Base-by-base conservation (phyloP, 2,888 invertebrate genomes). In the Synergus itoensis region DNA sequence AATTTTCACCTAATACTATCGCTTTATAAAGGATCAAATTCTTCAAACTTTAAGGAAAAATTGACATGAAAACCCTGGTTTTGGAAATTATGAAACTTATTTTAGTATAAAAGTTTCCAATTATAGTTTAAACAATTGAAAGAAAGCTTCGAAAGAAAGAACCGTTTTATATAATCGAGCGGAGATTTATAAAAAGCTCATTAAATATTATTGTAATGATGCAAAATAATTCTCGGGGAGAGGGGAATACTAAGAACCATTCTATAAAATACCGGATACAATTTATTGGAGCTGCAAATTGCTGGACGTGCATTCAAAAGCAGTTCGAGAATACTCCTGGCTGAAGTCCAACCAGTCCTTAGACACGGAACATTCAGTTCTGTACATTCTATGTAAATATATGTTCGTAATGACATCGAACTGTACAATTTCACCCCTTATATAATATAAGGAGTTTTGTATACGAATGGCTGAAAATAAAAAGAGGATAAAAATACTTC, bases 251-350 rank as follows among this genome's bases (percentile, higher is more conserved):
- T 60, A 21, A 60, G 21, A 60, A 28, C 11, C 21, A 60, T 60
- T 21, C 12, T 21, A 21, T 4, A 60, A 60, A 60, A 60, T 60
- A 60, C 60, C 60, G 12, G 21, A 60, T 21, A 14, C 21, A 21
- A 60, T 60, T 21, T 60, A 21, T 14, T 14, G 60, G 21, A 60
- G 60, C 21, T 60, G 60, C 18, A 60, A 60, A 28, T 60, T 60
- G 21, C 21, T 60, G 21, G 60, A 60, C 60, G 21, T 60, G 53
- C n/a, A 60, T 60, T 60, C 60, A 60, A 21, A 60, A 60, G 60
- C 60, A 21, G 12, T 60, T 60, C 21, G 60, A 21, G 60, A 60
- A 60, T 60, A 60, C 28, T 60, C 60, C 21, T 60, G 60, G 60
- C 18, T 21, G 21, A 21, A 21, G 21, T 60, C 60, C 21, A 60